These are phyloP conservation scores for Danionella dracula DNA, from an alignment of 2,797 vertebrate genomes.

Conservation along the genomic window DNA sequence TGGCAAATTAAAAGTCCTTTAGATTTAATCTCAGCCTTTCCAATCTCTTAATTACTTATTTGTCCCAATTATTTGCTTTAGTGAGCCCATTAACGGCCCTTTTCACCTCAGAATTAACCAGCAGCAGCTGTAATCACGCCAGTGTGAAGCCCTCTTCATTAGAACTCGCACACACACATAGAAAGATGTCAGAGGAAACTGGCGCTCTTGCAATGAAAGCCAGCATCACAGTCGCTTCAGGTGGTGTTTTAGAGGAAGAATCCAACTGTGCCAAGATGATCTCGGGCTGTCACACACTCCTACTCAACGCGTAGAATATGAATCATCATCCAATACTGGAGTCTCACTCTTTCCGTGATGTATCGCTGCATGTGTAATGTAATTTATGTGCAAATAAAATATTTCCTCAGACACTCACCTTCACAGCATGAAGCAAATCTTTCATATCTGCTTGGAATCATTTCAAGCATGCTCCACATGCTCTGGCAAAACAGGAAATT, in stretches of 20 bases:
- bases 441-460: slow-evolving; percentile 30
- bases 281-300: slow-evolving; percentile 16
- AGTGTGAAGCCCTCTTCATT: slow-evolving; percentile 47
- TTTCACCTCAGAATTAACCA: slow-evolving; percentile 60
- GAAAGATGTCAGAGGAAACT: not conserved
- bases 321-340: slow-evolving; percentile 25
- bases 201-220: slow-evolving; percentile 3
- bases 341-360: slow-evolving; percentile 28
- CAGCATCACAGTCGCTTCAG: slow-evolving; percentile 16
- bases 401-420: slow-evolving; percentile 24
- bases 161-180: not conserved
- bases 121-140: slow-evolving; percentile 52
- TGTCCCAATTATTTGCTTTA: slow-evolving; percentile 78
- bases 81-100: slow-evolving; percentile 66
- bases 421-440: slow-evolving; percentile 22
- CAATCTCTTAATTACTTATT: slow-evolving; percentile 72
- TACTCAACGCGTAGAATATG: slow-evolving; percentile 25
- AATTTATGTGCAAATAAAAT: slow-evolving; percentile 46
- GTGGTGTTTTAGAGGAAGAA: slow-evolving; percentile 21
- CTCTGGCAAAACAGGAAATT: slow-evolving; percentile 26
- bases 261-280: slow-evolving; percentile 20
- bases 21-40: slow-evolving; percentile 65
- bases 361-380: slow-evolving; percentile 37
- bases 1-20: slow-evolving; percentile 74
- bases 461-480: not conserved